Evolutionary conservation across 2,113 vertebrate genomes (phyloP), one percentile per base, ranked within the genome.

Genomic region (Hippocampus barbouri): DNA sequence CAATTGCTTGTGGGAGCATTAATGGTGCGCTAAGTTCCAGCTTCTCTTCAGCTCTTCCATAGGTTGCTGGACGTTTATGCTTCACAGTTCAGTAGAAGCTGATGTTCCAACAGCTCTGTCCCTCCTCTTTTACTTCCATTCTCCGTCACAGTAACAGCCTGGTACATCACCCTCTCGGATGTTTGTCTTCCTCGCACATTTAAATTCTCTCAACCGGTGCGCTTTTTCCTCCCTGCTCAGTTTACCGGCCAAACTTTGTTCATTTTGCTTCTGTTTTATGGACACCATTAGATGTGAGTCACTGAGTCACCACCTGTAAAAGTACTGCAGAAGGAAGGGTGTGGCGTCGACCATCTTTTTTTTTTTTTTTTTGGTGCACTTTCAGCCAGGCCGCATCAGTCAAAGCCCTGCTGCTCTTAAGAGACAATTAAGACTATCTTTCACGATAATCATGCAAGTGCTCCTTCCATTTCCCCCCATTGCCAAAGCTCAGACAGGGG

Each of bases 391-490:
- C 86, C 72, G 85, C 86, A 90, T 89, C 91, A 92, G 84, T 90
- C 90, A 90, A 70, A 54, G 68, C 75, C 87, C 77, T 68, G 76
- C 70, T 69, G 78, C 84, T 88, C 92, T 89, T 88, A 87, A 88
- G 87, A 87, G 88, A 92, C 91, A 91, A 91, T 93, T 91, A 90
- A 77, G 62, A 74, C 80, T 89, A 92, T 92, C 93, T 92, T 87
- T 91, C 87, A 86, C 30, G 86, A 92, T 91, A 93, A 93, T 93
- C 92, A 91, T 88, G 88, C 90, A 84, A 91, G 89, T 83, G 84
- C 85, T 86, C 74, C 83, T 85, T 82, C 83, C 76, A 30, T 84
- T 83, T 69, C 53, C 74, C 40, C 40, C n/a, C 3, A 45, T 21
- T 64, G 68, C 49, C 69, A 63, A 77, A 82, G 79, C 85, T 81